Conservation (phyloP, 2,888 invertebrate species). For the Drosophila borealis region DNA sequence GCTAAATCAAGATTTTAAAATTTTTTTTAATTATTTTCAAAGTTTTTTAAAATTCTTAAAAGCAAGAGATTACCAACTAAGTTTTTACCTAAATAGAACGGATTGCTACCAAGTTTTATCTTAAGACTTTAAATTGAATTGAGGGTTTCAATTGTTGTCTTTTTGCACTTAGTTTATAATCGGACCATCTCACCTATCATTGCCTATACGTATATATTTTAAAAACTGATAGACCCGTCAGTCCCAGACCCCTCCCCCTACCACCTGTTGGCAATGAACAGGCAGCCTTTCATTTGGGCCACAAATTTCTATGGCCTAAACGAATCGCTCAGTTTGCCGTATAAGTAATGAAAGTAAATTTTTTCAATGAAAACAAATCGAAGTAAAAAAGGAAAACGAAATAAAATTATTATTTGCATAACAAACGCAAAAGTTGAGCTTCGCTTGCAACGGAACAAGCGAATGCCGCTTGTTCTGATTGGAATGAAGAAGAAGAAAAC, state of each 20-base stretch:
- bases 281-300: conserved; percentile 36
- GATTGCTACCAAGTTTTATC: too few relatives aligned
- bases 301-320: conserved; percentile 55
- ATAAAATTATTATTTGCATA: conserved; percentile 61
- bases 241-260: too few relatives aligned
- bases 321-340: conserved; percentile 37
- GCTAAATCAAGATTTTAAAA: too few relatives aligned
- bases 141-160: too few relatives aligned
- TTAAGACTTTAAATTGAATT: too few relatives aligned
- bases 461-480: conserved; percentile 51
- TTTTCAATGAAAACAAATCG: conserved; percentile 69
- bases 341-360: conserved; percentile 77
- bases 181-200: too few relatives aligned
- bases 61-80: too few relatives aligned
- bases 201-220: neutral
- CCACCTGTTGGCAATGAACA: neutral
- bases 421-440: conserved; percentile 43
- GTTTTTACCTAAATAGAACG: too few relatives aligned
- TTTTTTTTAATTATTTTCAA: too few relatives aligned
- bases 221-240: too few relatives aligned
- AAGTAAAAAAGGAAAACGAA: conserved; percentile 18
- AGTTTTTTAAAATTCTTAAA: too few relatives aligned
- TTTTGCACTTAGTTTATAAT: too few relatives aligned
- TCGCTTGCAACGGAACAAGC: conserved; percentile 3
- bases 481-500: conserved; percentile 7